These are phyloP conservation scores for Hyles euphorbiae DNA, from an alignment of 1,140 invertebrate species.

Conservation along the genomic window DNA sequence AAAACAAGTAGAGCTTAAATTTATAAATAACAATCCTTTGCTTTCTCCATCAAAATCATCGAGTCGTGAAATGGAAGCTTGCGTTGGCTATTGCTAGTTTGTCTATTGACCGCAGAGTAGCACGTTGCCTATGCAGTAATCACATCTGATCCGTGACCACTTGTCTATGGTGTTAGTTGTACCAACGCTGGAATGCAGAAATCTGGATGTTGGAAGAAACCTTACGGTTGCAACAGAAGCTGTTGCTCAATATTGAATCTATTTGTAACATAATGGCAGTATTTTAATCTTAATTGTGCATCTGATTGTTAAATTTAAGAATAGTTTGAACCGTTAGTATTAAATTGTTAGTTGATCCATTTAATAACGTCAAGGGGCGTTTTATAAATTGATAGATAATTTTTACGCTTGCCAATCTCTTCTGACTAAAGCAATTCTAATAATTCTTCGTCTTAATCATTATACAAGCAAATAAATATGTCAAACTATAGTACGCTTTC, in stretches of 20 bases:
- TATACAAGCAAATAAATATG: too few relatives aligned
- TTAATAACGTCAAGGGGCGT: too few relatives aligned
- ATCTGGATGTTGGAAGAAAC: neutral
- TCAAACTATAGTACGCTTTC: too few relatives aligned
- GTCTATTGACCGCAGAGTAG: neutral
- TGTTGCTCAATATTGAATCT: too few relatives aligned
- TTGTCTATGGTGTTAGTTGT: neutral
- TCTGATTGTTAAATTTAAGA: too few relatives aligned
- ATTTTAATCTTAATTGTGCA: neutral
- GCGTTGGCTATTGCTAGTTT: slow-evolving; percentile 17
- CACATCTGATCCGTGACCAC: slow-evolving; percentile 2
- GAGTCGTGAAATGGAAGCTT: slow-evolving; percentile 61
- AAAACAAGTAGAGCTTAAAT: slow-evolving; percentile 10
- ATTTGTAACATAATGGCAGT: neutral
- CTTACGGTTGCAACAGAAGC: too few relatives aligned
- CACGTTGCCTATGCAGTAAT: slow-evolving; percentile 13
- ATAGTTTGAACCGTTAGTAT: too few relatives aligned
- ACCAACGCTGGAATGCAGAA: neutral
- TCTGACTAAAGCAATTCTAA: too few relatives aligned
- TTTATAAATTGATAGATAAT: too few relatives aligned
- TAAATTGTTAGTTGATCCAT: too few relatives aligned
- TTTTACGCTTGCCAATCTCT: too few relatives aligned
- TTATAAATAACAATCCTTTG: slow-evolving; percentile 11
- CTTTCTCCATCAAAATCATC: slow-evolving; percentile 46
- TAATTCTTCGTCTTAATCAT: too few relatives aligned